Percentiles rank a stretch among this genome's conserved stretches.
phyloP scores from a whole-genome alignment of 2,797 vertebrate species.

The Molossus molossus region DNA sequence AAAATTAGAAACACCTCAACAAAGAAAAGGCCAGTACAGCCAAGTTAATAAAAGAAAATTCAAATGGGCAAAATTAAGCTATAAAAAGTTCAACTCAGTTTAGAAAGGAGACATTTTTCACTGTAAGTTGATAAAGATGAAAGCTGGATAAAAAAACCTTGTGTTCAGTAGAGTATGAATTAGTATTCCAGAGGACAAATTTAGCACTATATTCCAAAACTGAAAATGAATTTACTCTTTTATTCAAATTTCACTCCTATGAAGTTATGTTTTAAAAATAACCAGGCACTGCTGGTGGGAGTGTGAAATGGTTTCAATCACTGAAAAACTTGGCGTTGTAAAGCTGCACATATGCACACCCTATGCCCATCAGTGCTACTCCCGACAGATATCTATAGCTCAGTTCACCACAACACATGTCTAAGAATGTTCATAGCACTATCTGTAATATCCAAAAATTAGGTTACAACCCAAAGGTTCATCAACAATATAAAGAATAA shows the following conservation, averaged over 20 bases:
- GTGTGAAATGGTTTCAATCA: neutral
- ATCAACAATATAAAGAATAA: conserved; percentile 28
- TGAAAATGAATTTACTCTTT: conserved; percentile 47
- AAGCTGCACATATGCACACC: neutral
- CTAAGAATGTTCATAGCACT: neutral
- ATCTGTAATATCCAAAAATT: neutral
- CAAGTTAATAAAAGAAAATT: conserved; percentile 14
- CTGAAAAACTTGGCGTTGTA: neutral
- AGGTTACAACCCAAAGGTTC: neutral
- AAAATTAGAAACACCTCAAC: neutral
- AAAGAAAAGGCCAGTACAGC: neutral
- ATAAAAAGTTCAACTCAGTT: conserved; percentile 39
- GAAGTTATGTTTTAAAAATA: neutral
- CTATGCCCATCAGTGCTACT: neutral
- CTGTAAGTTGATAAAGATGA: conserved; percentile 44
- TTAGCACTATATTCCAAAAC: conserved; percentile 25
- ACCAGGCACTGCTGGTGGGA: neutral
- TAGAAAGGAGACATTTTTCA: conserved; percentile 55
- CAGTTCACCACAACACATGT: neutral
- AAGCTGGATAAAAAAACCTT: conserved; percentile 32
- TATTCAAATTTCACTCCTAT: conserved; percentile 48
- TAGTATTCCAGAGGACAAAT: conserved; percentile 23
- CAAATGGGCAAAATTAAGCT: conserved; percentile 32
- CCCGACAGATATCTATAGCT: neutral
- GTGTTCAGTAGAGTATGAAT: neutral